These are phyloP conservation scores for Salvelinus alpinus DNA, from an alignment of 2,113 vertebrate species.

Conservation along the genomic window DNA sequence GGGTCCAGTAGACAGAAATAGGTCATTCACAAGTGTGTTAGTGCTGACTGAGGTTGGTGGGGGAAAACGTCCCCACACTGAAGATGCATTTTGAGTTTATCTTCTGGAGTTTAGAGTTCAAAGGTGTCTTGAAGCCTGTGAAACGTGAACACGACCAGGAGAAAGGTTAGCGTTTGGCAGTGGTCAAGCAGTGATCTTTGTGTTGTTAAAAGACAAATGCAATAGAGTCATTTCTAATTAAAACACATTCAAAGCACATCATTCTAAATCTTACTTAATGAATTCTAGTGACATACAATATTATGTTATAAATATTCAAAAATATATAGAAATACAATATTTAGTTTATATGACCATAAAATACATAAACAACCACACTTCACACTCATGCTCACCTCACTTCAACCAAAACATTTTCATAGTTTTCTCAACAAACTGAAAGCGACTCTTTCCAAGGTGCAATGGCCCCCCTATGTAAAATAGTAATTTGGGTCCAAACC, in stretches of 20 bases:
- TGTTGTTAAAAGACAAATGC: slow-evolving; percentile 37
- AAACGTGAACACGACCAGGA: slow-evolving; percentile 57
- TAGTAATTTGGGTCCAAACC: slow-evolving; percentile 76
- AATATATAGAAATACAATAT: background rate
- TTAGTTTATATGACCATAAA: background rate
- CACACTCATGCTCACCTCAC: background rate
- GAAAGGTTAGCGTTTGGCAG: slow-evolving; percentile 55
- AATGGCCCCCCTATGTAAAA: background rate
- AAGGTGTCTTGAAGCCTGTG: slow-evolving; percentile 61
- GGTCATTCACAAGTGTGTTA: slow-evolving; percentile 35
- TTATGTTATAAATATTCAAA: no score
- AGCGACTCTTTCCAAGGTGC: background rate
- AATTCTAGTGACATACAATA: background rate
- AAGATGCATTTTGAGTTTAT: slow-evolving; percentile 32
- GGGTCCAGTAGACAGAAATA: background rate
- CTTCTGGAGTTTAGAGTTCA: slow-evolving; percentile 43
- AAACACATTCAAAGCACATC: background rate
- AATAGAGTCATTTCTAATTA: slow-evolving; percentile 14
- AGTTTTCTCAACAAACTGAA: slow-evolving; percentile 6
- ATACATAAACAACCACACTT: background rate
- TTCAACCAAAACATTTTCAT: slow-evolving; percentile 2
- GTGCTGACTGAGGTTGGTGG: slow-evolving; percentile 30
- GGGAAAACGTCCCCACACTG: slow-evolving; percentile 39
- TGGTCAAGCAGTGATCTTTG: slow-evolving; percentile 31
- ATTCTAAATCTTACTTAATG: background rate